Percentiles rank a stretch among this genome's conserved stretches.
Conservation (phyloP, 2,888 invertebrate species). For the Drosophila buzzatii region DNA sequence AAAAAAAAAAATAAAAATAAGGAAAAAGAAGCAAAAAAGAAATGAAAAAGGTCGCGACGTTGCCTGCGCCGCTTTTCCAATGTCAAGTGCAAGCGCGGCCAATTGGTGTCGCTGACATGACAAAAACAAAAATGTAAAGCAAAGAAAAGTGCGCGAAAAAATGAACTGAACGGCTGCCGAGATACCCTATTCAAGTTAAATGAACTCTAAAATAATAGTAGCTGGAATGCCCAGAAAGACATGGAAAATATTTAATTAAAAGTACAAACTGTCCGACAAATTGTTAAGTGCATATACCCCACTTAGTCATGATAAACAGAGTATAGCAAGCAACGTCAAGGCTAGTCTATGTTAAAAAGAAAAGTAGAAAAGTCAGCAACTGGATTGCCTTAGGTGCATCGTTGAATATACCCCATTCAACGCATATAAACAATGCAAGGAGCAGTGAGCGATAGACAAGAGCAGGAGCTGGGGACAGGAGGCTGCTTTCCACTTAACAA, state of each 20-base stretch:
- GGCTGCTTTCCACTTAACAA: conserved; percentile 42
- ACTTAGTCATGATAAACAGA: not conserved
- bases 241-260: too few relatives aligned
- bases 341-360: not conserved
- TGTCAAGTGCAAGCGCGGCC: conserved; percentile 70
- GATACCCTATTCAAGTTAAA: not conserved
- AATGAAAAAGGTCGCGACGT: conserved; percentile 29
- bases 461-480: not conserved
- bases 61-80: conserved; percentile 47
- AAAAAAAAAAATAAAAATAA: conserved; percentile 4
- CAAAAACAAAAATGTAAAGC: not conserved
- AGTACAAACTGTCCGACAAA: too few relatives aligned
- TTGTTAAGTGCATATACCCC: not conserved
- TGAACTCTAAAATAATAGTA: not conserved
- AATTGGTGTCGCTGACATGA: conserved; percentile 33
- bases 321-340: not conserved
- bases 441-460: not conserved
- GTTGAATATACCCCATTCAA: not conserved
- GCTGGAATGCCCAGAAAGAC: not conserved
- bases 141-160: not conserved
- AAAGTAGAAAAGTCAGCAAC: not conserved
- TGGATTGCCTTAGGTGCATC: not conserved
- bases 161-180: not conserved
- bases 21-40: conserved; percentile 13
- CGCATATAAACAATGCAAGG: not conserved